Conservation (phyloP, 2,797 vertebrate genomes). For the Perodicticus potto region DNA sequence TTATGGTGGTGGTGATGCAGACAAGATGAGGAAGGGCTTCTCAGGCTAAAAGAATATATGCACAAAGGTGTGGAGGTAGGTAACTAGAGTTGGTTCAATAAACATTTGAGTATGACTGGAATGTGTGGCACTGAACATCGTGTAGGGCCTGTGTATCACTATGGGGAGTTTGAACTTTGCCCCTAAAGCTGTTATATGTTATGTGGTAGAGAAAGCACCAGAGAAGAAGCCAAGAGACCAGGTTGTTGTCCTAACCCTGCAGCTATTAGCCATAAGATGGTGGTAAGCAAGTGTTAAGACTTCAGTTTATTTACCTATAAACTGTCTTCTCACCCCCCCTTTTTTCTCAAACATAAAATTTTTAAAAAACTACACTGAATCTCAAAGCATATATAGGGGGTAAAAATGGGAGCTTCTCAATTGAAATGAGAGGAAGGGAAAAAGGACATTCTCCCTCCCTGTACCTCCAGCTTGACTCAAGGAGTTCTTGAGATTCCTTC, state of each 20-base stretch:
- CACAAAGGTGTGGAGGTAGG: not conserved
- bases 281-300: not conserved
- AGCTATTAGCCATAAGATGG: not conserved
- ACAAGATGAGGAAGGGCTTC: not conserved
- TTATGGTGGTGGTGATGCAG: not conserved
- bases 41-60: not conserved
- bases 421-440: not conserved
- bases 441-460: not conserved
- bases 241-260: not conserved
- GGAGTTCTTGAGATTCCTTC: not conserved
- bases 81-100: not conserved
- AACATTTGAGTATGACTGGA: not conserved
- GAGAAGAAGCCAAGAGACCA: not conserved
- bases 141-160: not conserved
- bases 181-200: not conserved
- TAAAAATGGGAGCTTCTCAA: not conserved
- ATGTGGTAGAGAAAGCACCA: not conserved
- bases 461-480: not conserved
- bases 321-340: too few relatives aligned
- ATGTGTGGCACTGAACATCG: not conserved
- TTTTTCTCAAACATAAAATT: not conserved
- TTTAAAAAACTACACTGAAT: not conserved
- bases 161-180: not conserved
- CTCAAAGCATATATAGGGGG: not conserved
- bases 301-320: not conserved